Evolutionary conservation across 1,140 invertebrate genomes (phyloP), one percentile per base, ranked within the genome.

Genomic region (Trigoniulus corallinus): DNA sequence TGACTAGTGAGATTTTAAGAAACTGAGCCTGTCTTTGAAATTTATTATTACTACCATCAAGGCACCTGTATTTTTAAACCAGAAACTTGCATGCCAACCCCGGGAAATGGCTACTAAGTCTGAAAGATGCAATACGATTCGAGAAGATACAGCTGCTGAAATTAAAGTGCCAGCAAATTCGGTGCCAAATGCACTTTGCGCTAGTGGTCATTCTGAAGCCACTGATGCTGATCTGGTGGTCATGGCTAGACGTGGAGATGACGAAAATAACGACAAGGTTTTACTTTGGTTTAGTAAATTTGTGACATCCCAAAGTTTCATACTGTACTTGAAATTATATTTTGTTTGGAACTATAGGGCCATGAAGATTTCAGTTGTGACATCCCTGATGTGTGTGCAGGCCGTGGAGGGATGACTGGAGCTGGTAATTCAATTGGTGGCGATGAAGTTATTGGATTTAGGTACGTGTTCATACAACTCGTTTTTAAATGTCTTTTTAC

Each of bases 161-260:
- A n/a, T n/a, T n/a, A n/a, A 37, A 37, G 7, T 37, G 34, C 7
- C n/a, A 37, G n/a, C 34, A 37, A 10, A n/a, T 37, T n/a, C 34
- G n/a, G 34, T 37, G 7, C 34, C 7, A n/a, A 37, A 37, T 7
- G 34, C 7, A 37, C 34, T 37, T n/a, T n/a, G 34, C n/a, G 7
- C n/a, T 37, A 42, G 20, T 12, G 20, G 41, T 42, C 7, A 10
- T n/a, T 4, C 41, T 10, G 47, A 49, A 49, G 39, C 39, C 3
- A 49, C 47, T 21, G 47, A 49, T 41, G 47, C 47, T 21, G 47
- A 49, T 21, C 3, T 39, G 15, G 26, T n/a, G 4, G 3, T 49
- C 3, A 40, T 21, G 2, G 24, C 10, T 23, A 49, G 21, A 40
- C n/a, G 12, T 18, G 47, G 23, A 47, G 47, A 49, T 34, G 47